phyloP scores from a whole-genome alignment of 1,140 invertebrate genomes.

The Heliconius hewitsoni region DNA sequence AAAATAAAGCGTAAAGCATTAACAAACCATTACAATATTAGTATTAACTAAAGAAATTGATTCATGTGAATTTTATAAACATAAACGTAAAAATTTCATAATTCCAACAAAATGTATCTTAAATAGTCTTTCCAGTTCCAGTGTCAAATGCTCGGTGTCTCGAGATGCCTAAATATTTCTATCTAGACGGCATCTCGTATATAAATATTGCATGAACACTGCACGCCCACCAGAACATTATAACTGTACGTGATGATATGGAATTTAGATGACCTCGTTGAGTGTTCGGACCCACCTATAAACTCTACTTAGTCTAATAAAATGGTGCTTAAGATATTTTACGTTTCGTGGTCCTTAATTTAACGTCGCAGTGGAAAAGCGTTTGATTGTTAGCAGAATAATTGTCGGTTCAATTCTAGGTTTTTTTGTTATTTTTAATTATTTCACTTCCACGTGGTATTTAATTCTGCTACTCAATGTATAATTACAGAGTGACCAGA shows the following conservation, averaged over 20 bases:
- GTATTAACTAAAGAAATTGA: neutral
- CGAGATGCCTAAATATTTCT: neutral
- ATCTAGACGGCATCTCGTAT: neutral
- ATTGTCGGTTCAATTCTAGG: too few relatives aligned
- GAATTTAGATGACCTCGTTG: conserved; percentile 12
- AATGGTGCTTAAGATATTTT: neutral
- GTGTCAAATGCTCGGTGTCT: neutral
- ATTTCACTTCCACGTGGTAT: too few relatives aligned
- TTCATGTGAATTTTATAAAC: neutral
- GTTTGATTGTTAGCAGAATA: too few relatives aligned
- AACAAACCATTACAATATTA: neutral
- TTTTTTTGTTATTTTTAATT: too few relatives aligned
- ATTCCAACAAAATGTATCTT: neutral
- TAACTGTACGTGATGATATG: conserved; percentile 10
- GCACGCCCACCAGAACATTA: conserved; percentile 3
- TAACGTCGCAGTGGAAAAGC: too few relatives aligned
- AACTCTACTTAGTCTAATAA: conserved; percentile 1
- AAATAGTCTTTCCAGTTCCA: neutral
- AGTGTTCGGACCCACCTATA: neutral
- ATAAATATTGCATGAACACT: conserved; percentile 9
- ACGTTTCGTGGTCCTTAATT: neutral
- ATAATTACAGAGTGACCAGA: too few relatives aligned
- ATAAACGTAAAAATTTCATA: neutral
- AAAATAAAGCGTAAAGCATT: neutral
- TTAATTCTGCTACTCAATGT: too few relatives aligned